Base-by-base conservation (phyloP, 1,140 invertebrate genomes). In the Bombus ignitus region DNA sequence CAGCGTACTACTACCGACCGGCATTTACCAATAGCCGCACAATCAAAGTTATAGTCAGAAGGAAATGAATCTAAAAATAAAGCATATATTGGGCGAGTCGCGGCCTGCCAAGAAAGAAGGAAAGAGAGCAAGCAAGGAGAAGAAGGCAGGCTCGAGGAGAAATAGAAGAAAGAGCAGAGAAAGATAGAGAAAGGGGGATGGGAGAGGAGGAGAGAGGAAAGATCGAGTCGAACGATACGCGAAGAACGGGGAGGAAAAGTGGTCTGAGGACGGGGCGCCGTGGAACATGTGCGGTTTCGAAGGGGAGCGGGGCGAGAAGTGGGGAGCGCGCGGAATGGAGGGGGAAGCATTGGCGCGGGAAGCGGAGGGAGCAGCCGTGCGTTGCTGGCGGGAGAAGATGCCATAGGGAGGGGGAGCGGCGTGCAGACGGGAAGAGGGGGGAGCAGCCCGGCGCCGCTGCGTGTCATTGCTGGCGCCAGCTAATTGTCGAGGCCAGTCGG, bases 401-500 rank as follows among this genome's bases (percentile, higher is more conserved):
- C 47, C 78, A 57, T 28, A 39, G 70, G 62, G 68, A 32, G 62
- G 71, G 65, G 65, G 53, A 47, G 47, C 44, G 57, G 42, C 15
- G 37, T 10, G 32, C 47, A 47, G 70, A 25, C 65, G 65, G 62
- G 35, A 78, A 83, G 89, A 81, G 79, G 75, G 88, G 88, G 59
- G 72, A 80, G 79, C 85, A 73, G 71, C 83, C 86, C 92, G 92
- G 91, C 92, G 93, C 92, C 93, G 92, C 93, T 93, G 90, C 93
- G 92, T 94, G 93, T 94, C 93, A 94, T 92, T 94, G 93, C 93
- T 94, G 93, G 93, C 93, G 93, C 93, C 93, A 94, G 93, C 93
- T 94, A 94, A 93, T 94, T 94, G 93, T 93, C 93, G 93, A 94
- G 93, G 93, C 93, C 93, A 94, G 92, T 92, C 93, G 92, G 92